A percentile compares a stretch with the other conserved stretches of the same genome.
Evolutionary conservation across 2,888 invertebrate species (phyloP).

Genomic region (Parthenolecanium corni): DNA sequence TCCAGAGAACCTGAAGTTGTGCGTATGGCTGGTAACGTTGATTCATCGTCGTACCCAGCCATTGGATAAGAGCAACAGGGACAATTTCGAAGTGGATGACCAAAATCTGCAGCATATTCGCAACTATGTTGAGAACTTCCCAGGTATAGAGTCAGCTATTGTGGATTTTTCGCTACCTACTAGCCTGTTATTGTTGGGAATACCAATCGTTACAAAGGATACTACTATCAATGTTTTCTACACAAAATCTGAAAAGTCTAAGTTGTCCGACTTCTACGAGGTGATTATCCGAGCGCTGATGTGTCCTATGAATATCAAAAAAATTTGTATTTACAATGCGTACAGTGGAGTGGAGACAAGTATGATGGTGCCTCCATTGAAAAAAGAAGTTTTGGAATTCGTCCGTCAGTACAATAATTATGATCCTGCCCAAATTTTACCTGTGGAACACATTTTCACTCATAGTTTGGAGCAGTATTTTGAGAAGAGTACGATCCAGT

Average conservation of each 20-base stretch:
- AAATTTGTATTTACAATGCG: slow-evolving; percentile 11
- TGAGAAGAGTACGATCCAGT: too few species aligned
- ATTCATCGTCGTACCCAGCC: slow-evolving; percentile 4
- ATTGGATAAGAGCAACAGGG: neutral
- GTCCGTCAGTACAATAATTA: too few species aligned
- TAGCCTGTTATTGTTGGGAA: neutral
- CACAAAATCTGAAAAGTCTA: neutral
- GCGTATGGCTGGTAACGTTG: slow-evolving; percentile 5
- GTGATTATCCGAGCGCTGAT: neutral
- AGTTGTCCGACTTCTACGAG: slow-evolving; percentile 1
- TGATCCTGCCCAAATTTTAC: too few species aligned
- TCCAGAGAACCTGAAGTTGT: neutral
- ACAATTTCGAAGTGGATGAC: neutral
- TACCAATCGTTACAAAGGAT: neutral
- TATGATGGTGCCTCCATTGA: neutral
- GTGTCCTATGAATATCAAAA: neutral
- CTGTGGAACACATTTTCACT: too few species aligned
- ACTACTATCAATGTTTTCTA: neutral
- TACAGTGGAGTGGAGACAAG: slow-evolving; percentile 6
- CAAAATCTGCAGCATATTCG: neutral
- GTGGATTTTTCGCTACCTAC: neutral
- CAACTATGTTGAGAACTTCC: slow-evolving; percentile 2
- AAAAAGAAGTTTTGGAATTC: neutral
- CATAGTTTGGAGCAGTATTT: too few species aligned
- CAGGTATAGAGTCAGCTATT: neutral